phyloP scores from a whole-genome alignment of 2,888 invertebrate species.

The Archaeoteleia sp. region DNA sequence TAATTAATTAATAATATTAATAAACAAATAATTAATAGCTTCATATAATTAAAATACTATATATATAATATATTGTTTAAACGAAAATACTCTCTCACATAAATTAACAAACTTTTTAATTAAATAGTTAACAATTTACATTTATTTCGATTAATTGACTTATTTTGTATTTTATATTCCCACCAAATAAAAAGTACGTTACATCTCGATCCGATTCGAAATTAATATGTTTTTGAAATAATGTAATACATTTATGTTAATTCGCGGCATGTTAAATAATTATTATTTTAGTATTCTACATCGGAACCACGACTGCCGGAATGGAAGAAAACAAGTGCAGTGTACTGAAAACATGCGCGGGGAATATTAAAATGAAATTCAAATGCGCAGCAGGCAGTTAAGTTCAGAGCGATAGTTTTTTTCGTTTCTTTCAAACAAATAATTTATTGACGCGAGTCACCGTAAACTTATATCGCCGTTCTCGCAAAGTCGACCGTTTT shows the following conservation, averaged over 20 bases:
- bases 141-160: too few relatives aligned
- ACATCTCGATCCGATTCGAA: too few relatives aligned
- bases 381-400: conserved; percentile 33
- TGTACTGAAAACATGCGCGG: conserved; percentile 26
- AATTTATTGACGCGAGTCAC: conserved; percentile 49
- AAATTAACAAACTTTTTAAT: too few relatives aligned
- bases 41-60: too few relatives aligned
- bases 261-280: conserved; percentile 20
- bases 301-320: conserved; percentile 19
- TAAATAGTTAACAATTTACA: too few relatives aligned
- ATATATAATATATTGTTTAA: too few relatives aligned
- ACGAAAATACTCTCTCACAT: too few relatives aligned
- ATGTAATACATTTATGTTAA: conserved; percentile 19
- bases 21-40: too few relatives aligned
- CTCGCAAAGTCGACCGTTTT: conserved; percentile 31
- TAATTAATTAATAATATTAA: too few relatives aligned
- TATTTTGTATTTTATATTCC: too few relatives aligned
- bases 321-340: conserved; percentile 20
- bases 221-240: too few relatives aligned
- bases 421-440: conserved; percentile 44
- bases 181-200: too few relatives aligned
- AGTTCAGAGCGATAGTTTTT: conserved; percentile 28
- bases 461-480: conserved; percentile 31
- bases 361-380: conserved; percentile 48
- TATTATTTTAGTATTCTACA: conserved; percentile 22